phyloP scores from a whole-genome alignment of 2,888 invertebrate genomes.

The Lagria hirta region DNA sequence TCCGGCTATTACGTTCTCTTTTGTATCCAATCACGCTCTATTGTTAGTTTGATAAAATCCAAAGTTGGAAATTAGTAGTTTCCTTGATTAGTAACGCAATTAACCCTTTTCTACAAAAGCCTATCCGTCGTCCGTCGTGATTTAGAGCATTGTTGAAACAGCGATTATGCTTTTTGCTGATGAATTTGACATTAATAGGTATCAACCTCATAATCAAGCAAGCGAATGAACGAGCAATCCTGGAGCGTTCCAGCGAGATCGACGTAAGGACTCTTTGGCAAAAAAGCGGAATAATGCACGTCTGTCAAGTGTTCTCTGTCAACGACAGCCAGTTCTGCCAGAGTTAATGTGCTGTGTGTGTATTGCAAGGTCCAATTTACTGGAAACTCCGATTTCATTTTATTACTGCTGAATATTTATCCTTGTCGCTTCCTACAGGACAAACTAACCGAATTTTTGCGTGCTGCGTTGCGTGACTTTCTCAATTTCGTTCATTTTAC shows the following conservation, averaged over 20 bases:
- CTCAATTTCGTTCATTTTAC: slow-evolving; percentile 9
- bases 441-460: slow-evolving; percentile 3
- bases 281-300: slow-evolving; percentile 30
- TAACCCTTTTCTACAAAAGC: too few species aligned
- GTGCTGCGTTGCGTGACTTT: slow-evolving; percentile 6
- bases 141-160: too few species aligned
- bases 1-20: too few species aligned
- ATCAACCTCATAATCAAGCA: slow-evolving; percentile 18
- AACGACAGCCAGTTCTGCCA: slow-evolving; percentile 29
- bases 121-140: too few species aligned
- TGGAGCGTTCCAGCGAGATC: slow-evolving; percentile 17
- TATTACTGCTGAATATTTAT: slow-evolving; percentile 34
- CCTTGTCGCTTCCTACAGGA: not conserved
- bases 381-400: slow-evolving; percentile 45
- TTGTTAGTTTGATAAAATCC: too few species aligned
- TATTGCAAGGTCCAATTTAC: slow-evolving; percentile 40
- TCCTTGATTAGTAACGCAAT: too few species aligned
- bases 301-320: slow-evolving; percentile 29
- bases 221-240: slow-evolving; percentile 7
- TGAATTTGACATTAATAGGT: slow-evolving; percentile 23
- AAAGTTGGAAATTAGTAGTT: too few species aligned
- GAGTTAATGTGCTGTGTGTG: slow-evolving; percentile 39
- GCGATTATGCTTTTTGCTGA: slow-evolving; percentile 18
- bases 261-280: slow-evolving; percentile 17
- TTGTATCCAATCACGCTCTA: too few species aligned